phyloP scores from a whole-genome alignment of 2,113 vertebrate genomes.

The Shinisaurus crocodilurus region DNA sequence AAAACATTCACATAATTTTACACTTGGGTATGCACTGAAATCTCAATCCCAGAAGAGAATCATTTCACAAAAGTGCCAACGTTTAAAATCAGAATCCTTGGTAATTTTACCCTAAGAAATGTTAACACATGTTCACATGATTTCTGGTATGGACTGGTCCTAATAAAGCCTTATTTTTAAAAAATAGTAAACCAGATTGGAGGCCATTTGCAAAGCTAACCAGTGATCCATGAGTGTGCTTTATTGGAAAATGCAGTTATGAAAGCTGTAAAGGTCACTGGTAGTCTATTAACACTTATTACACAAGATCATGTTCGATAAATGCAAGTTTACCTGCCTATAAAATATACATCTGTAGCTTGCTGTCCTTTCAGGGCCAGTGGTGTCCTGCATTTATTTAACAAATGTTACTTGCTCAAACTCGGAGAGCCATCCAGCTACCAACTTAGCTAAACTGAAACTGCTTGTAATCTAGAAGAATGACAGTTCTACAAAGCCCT shows the following conservation, averaged over 20 bases:
- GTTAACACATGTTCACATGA: constrained; percentile 79
- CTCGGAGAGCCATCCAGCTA: constrained; percentile 7
- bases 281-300: constrained; percentile 71
- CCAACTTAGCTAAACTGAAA: constrained; percentile 56
- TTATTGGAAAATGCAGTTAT: constrained; percentile 66
- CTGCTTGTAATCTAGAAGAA: constrained; percentile 69
- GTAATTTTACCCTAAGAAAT: constrained; percentile 75
- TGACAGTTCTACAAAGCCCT: constrained; percentile 66
- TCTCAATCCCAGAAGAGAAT: constrained; percentile 73
- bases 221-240: constrained; percentile 69
- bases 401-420: constrained; percentile 34
- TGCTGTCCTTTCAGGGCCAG: constrained; percentile 42
- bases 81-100: constrained; percentile 77
- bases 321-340: constrained; percentile 46
- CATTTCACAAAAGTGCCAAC: constrained; percentile 78
- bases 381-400: constrained; percentile 38
- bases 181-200: constrained; percentile 55
- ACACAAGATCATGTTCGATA: constrained; percentile 48
- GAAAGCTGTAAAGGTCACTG: too few species aligned
- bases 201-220: constrained; percentile 65
- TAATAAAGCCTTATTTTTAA: constrained; percentile 73
- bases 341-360: constrained; percentile 42
- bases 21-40: constrained; percentile 74
- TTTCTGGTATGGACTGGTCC: constrained; percentile 75
- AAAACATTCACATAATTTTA: constrained; percentile 84